A percentile compares a stretch with the other conserved stretches of the same genome.
Conservation (phyloP, 2,888 invertebrate species). For the Nomada hirtipes region DNA sequence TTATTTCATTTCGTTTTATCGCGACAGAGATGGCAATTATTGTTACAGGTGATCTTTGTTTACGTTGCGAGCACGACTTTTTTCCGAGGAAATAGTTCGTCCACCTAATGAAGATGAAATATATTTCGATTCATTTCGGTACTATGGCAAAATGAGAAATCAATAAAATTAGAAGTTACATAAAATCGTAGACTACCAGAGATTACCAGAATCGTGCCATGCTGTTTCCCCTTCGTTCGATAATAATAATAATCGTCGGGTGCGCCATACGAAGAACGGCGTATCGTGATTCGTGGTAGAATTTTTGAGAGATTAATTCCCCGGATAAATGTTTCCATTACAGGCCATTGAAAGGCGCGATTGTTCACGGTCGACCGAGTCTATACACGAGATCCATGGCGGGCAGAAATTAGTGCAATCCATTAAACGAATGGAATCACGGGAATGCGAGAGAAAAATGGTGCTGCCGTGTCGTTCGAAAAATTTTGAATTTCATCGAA, state of each 20-base stretch:
- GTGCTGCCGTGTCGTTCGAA: too few relatives aligned
- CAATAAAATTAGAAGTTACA: too few relatives aligned
- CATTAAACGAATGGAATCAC: constrained; percentile 8
- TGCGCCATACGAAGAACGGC: neutral
- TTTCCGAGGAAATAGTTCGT: too few relatives aligned
- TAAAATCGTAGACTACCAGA: too few relatives aligned
- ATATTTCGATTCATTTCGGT: too few relatives aligned
- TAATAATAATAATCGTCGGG: neutral
- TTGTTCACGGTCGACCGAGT: constrained; percentile 11
- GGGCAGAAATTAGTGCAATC: constrained; percentile 10
- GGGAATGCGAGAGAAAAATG: neutral
- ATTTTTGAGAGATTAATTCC: constrained; percentile 24
- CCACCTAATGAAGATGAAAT: too few relatives aligned
- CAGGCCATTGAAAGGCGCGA: neutral
- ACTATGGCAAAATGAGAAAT: too few relatives aligned
- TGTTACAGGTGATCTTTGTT: too few relatives aligned
- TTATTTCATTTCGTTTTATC: too few relatives aligned
- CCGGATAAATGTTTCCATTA: constrained; percentile 22
- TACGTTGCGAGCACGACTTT: too few relatives aligned
- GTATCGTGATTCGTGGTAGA: neutral
- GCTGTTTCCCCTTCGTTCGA: neutral
- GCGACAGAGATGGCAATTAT: too few relatives aligned
- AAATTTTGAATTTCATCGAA: constrained; percentile 13
- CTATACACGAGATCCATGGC: neutral
- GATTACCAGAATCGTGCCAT: too few relatives aligned